Percentiles rank a stretch among this genome's conserved stretches.
Evolutionary conservation across 2,113 vertebrate genomes (phyloP).

Genomic region (Gallinago undulata): DNA sequence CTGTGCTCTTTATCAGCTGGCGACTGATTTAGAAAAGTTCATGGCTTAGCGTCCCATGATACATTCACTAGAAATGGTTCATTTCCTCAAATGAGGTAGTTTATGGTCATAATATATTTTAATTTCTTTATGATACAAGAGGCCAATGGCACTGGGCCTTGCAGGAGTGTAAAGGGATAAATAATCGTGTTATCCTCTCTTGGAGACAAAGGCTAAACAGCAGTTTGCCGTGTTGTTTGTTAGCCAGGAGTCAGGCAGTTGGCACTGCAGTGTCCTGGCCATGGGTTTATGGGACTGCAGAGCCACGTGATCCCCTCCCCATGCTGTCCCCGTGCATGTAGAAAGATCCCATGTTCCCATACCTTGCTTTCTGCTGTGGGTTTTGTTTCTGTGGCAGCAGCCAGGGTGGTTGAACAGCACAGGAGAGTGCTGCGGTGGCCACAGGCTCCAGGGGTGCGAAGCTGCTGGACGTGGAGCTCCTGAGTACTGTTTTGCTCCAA

Average conservation of each 20-base stretch:
- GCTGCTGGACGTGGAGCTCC: neutral
- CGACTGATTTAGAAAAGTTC: slow-evolving; percentile 34
- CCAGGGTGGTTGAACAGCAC: neutral
- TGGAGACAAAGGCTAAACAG: neutral
- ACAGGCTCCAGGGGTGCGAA: rapidly evolving
- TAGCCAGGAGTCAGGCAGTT: neutral
- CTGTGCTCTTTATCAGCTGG: slow-evolving; percentile 36
- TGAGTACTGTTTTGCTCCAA: neutral
- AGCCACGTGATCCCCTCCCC: neutral
- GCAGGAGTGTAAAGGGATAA: neutral
- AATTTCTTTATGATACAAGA: slow-evolving; percentile 65
- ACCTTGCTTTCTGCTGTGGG: neutral
- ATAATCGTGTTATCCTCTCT: neutral
- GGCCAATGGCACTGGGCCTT: slow-evolving; percentile 6
- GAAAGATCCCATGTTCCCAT: neutral
- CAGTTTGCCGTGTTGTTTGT: neutral
- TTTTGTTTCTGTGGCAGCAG: neutral
- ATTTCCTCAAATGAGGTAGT: slow-evolving; percentile 57
- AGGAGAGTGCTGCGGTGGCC: neutral
- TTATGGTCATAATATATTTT: slow-evolving; percentile 71
- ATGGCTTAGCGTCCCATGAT: slow-evolving; percentile 1
- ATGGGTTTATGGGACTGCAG: neutral
- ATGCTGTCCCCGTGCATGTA: neutral
- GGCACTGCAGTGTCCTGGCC: neutral
- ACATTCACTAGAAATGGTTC: neutral